Evolutionary conservation across 2,797 vertebrate genomes (phyloP).

Genomic region (Lithobates pipiens): DNA sequence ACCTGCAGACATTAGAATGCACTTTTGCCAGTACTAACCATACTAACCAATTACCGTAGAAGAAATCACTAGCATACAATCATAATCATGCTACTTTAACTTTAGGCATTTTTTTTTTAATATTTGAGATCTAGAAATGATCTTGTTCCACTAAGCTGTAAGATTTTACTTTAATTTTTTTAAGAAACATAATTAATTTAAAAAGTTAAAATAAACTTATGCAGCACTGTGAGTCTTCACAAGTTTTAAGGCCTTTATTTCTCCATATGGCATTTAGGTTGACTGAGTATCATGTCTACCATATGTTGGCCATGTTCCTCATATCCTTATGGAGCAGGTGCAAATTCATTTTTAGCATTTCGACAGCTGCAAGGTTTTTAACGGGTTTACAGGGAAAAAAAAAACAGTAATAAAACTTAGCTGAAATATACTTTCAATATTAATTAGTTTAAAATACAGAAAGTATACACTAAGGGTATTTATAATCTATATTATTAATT

Average conservation of each 20-base stretch:
- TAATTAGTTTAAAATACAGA: not conserved
- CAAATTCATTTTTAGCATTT: conserved; percentile 29
- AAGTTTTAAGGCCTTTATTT: not conserved
- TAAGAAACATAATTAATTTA: too few relatives aligned
- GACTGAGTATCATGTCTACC: conserved; percentile 16
- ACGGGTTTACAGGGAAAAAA: conserved; percentile 1
- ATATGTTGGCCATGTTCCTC: conserved; percentile 41
- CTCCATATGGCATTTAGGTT: conserved; percentile 12
- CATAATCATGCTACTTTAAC: too few relatives aligned
- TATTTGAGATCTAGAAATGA: too few relatives aligned
- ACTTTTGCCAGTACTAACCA: too few relatives aligned
- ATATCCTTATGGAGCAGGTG: conserved; percentile 44
- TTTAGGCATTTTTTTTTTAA: too few relatives aligned
- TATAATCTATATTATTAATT: not conserved
- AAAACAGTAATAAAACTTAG: conserved; percentile 6
- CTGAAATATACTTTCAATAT: conserved; percentile 1
- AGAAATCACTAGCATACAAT: not conserved
- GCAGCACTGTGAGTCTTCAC: not conserved
- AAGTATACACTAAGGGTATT: not conserved
- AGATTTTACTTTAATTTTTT: too few relatives aligned
- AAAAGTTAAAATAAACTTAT: too few relatives aligned
- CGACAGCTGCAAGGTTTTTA: conserved; percentile 32
- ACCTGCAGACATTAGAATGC: too few relatives aligned
- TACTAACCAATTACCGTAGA: too few relatives aligned
- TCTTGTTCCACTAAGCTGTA: too few relatives aligned